These are phyloP conservation scores for Phymatocera aterrima DNA, from an alignment of 2,888 invertebrate species.

Conservation along the genomic window DNA sequence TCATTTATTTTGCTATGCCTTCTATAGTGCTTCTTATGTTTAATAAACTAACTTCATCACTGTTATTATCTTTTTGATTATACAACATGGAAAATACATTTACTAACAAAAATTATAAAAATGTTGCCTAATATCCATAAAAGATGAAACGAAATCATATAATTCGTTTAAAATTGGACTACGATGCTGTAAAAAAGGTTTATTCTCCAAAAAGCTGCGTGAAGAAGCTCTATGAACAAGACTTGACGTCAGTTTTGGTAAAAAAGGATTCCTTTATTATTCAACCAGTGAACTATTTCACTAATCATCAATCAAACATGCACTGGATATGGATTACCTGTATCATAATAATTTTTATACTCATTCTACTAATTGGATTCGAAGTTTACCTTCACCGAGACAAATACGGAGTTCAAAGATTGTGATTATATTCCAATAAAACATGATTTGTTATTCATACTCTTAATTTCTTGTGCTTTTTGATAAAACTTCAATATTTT, in stretches of 20 bases:
- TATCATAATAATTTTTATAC: conserved; percentile 46
- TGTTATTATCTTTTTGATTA: conserved; percentile 12
- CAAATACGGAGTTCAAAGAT: not conserved
- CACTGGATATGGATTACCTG: conserved; percentile 24
- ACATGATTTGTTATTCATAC: not conserved
- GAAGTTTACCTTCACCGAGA: conserved; percentile 63
- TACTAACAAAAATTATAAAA: not conserved
- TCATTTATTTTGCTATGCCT: conserved; percentile 43
- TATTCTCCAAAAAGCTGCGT: too few relatives aligned
- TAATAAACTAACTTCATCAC: conserved; percentile 19
- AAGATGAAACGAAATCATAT: too few relatives aligned
- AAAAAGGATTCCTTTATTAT: too few relatives aligned
- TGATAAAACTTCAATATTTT: too few relatives aligned
- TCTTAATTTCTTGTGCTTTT: not conserved
- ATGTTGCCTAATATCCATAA: not conserved
- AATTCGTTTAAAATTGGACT: too few relatives aligned
- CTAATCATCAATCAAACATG: conserved; percentile 4
- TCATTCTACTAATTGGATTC: conserved; percentile 57
- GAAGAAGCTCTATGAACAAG: too few relatives aligned
- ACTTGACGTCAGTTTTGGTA: too few relatives aligned
- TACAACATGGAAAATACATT: not conserved
- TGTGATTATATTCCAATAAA: conserved; percentile 7
- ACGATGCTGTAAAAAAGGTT: too few relatives aligned
- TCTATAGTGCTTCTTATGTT: too few relatives aligned
- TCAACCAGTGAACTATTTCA: too few relatives aligned